phyloP scores from a whole-genome alignment of 2,797 vertebrate genomes.

The Onychomys arenicola region DNA sequence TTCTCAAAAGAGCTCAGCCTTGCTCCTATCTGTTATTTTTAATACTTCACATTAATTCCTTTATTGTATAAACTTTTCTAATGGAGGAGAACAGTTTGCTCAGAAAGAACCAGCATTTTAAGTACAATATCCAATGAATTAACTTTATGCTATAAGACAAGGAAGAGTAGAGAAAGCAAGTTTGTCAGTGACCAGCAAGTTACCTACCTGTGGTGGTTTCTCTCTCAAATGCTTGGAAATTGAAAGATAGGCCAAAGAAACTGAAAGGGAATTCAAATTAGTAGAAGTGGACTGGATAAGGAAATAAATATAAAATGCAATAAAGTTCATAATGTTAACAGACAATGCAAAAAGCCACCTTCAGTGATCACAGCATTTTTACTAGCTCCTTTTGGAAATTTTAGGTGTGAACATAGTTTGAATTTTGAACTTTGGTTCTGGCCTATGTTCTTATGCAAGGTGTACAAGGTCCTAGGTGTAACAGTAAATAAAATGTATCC shows the following conservation, averaged over 20 bases:
- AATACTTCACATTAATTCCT: neutral
- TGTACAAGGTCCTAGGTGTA: neutral
- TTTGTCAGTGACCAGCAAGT: neutral
- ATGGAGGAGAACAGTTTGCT: neutral
- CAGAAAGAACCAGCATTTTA: neutral
- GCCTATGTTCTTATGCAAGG: neutral
- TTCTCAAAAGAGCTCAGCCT: slow-evolving; percentile 13
- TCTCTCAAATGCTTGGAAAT: neutral
- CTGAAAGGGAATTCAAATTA: neutral
- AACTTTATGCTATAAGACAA: neutral
- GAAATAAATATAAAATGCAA: neutral
- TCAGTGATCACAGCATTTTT: neutral
- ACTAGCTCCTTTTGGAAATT: neutral
- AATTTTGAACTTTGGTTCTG: neutral
- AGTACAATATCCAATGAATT: neutral
- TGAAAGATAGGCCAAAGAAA: neutral
- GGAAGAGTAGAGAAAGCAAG: neutral
- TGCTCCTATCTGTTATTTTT: neutral
- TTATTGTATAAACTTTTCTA: neutral
- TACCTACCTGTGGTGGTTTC: neutral
- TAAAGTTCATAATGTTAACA: neutral
- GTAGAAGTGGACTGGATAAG: neutral
- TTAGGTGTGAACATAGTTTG: neutral
- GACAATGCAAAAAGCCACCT: neutral
- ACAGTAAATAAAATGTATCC: neutral